phyloP scores from a whole-genome alignment of 2,797 vertebrate species.

The Oophaga sylvatica region DNA sequence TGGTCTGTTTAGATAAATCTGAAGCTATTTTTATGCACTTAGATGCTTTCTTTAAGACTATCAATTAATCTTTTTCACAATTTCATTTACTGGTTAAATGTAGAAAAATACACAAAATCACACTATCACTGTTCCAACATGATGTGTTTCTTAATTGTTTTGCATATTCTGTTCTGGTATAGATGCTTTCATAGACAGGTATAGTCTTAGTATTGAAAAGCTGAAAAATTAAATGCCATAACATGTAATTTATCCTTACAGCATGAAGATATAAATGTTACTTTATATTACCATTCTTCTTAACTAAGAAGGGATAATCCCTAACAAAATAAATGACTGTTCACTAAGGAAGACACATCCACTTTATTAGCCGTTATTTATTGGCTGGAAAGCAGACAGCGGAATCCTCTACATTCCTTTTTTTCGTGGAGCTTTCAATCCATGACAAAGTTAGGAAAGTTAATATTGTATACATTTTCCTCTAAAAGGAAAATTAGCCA shows the following conservation, averaged over 20 bases:
- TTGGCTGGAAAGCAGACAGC: background rate
- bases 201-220: background rate
- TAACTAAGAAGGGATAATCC: constrained; percentile 14
- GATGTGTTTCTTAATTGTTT: background rate
- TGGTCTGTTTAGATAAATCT: background rate
- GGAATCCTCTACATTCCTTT: background rate
- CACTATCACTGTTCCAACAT: background rate
- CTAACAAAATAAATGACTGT: constrained; percentile 28
- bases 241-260: background rate
- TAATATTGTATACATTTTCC: constrained; percentile 75
- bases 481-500: constrained; percentile 71
- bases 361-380: constrained; percentile 44
- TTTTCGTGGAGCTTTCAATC: constrained; percentile 42
- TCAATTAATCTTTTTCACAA: background rate
- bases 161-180: background rate
- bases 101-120: background rate
- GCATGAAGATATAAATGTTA: constrained; percentile 16
- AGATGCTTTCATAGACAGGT: background rate
- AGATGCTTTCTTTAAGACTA: no score
- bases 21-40: background rate
- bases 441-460: constrained; percentile 60
- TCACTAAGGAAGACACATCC: constrained; percentile 40
- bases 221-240: background rate
- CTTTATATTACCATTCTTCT: constrained; percentile 17
- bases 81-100: background rate